Base-by-base conservation (phyloP, 2,113 vertebrate genomes). In the Bambusicola thoracicus region DNA sequence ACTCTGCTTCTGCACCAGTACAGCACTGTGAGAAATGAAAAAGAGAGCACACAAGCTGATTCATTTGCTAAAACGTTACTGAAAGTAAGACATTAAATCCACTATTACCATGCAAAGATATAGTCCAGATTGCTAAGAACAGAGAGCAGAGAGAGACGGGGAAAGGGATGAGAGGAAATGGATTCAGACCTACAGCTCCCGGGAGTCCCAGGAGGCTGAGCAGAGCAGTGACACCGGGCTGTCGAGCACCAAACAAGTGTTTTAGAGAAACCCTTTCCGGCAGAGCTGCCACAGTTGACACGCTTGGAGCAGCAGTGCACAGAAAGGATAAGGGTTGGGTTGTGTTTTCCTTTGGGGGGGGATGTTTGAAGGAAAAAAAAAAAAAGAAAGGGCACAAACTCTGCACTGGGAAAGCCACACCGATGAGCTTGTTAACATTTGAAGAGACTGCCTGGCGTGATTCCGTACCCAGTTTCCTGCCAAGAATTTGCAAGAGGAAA, bases 341-440 rank as follows among this genome's bases (percentile, higher is more conserved):
- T 15, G 51, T 29, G 51, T 53, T 53, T 92, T 87, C 58, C 93
- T 81, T 49, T 9, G 13, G 49, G 85, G 85, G 82, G 61, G 89
- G 77, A 53, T 66, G 74, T 75, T 53, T 20, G 41, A 3, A 85
- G 49, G 32, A 76, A 51, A 62, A 74, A 81, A 87, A 29, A 46
- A 53, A 66, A 34, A 74, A n/a, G 69, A 66, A 40, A 78, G 44
- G 89, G 79, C 85, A 90, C 85, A 94, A 94, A 91, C 80, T 82
- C 91, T 94, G 67, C 18, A 48, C 94, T 92, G 80, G 89, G 93
- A 96, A 97, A 97, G 89, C 96, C 97, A 94, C 96, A 97, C 95
- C 96, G 89, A 98, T 96, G 94, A 94, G 97, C 97, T 97, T 97
- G 97, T 95, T 97, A 97, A 97, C 96, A 97, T 97, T 97, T 95